Evolutionary conservation across 2,888 invertebrate species (phyloP).

Genomic region (Stictocephala bisonia): DNA sequence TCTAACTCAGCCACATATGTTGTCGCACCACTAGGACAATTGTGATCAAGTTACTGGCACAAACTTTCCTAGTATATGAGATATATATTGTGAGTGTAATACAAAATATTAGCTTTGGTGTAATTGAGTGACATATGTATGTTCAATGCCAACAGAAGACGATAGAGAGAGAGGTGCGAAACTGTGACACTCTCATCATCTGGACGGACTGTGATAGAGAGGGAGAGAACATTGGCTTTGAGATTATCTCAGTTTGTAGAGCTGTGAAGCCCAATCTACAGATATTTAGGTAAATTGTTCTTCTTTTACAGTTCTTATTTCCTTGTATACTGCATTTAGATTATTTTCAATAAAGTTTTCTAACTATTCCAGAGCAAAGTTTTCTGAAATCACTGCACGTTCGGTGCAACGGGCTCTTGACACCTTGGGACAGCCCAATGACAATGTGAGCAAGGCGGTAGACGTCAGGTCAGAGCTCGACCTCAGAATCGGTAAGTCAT

Average conservation of each 20-base stretch:
- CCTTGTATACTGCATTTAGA: background rate
- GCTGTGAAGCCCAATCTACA: conserved; percentile 78
- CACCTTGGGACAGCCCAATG: conserved; percentile 83
- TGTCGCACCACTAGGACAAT: no score
- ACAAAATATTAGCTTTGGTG: no score
- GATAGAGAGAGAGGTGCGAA: conserved; percentile 74
- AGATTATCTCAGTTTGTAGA: conserved; percentile 91
- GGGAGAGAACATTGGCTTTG: conserved; percentile 98
- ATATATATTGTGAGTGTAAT: no score
- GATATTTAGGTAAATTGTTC: conserved; percentile 68
- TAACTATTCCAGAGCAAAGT: conserved; percentile 77
- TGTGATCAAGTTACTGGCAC: no score
- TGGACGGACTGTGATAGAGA: conserved; percentile 99
- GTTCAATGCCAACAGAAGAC: no score
- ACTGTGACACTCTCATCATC: conserved; percentile 84
- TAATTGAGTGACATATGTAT: no score
- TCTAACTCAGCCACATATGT: no score
- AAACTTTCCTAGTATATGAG: no score
- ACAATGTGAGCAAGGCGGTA: conserved; percentile 90
- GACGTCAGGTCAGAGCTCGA: conserved; percentile 92
- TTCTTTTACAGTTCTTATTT: background rate
- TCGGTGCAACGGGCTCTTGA: conserved; percentile 85
- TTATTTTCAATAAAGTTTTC: background rate
- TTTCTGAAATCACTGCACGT: conserved; percentile 94
- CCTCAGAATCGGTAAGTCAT: conserved; percentile 81